These are phyloP conservation scores for Chloroceryle inda DNA, from an alignment of 2,797 vertebrate genomes.

Conservation along the genomic window DNA sequence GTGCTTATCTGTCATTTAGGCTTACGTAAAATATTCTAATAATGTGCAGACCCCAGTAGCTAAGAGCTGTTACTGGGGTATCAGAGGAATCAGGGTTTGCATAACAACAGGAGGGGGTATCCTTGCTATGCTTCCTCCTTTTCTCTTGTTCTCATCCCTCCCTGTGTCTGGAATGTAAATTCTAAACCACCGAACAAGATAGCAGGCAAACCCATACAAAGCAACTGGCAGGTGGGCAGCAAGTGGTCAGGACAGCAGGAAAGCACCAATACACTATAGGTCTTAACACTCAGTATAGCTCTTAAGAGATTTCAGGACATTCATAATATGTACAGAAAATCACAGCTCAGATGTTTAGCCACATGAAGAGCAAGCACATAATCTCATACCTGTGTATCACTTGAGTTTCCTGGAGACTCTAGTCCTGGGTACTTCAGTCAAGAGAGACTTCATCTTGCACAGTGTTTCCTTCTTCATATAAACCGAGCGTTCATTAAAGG, in stretches of 20 bases:
- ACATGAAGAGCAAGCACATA: background rate
- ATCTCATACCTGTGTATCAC: background rate
- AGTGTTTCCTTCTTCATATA: background rate
- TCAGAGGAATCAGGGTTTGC: slow-evolving; percentile 11
- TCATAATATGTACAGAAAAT: background rate
- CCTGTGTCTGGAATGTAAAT: slow-evolving; percentile 23
- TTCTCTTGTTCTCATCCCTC: slow-evolving; percentile 18
- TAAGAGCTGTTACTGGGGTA: background rate
- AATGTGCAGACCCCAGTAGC: background rate
- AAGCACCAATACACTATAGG: background rate
- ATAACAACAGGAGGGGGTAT: slow-evolving; percentile 18
- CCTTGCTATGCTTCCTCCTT: slow-evolving; percentile 23
- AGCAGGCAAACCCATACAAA: background rate
- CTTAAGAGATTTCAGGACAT: background rate
- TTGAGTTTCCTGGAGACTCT: background rate
- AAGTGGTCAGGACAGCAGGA: slow-evolving; percentile 16
- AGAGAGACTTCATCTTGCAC: background rate
- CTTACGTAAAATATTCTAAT: slow-evolving; percentile 31
- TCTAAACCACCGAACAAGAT: background rate
- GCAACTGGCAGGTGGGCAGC: slow-evolving; percentile 12
- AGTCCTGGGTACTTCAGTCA: background rate
- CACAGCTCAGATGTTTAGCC: background rate
- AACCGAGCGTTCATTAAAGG: background rate
- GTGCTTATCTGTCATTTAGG: slow-evolving; percentile 33
- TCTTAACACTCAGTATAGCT: background rate